Evolutionary conservation across 1,140 invertebrate genomes (phyloP).

Genomic region (Heliothis virescens): DNA sequence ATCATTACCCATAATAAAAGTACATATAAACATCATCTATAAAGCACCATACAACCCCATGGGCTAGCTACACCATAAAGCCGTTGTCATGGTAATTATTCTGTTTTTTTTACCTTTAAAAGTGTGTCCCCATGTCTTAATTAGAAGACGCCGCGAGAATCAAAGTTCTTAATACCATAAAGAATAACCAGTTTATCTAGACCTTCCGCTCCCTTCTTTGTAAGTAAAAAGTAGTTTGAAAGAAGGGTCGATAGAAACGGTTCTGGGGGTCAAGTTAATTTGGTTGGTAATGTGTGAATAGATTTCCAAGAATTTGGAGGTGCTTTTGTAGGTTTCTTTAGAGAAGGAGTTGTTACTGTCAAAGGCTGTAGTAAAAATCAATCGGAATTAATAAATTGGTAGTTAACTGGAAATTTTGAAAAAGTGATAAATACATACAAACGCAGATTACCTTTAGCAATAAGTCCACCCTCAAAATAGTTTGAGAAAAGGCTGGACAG

Average conservation of each 20-base stretch:
- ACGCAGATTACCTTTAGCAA: too few relatives aligned
- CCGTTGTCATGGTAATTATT: slow-evolving; percentile 46
- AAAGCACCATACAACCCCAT: slow-evolving; percentile 12
- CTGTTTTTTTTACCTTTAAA: background rate
- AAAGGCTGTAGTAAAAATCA: background rate
- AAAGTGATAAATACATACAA: too few relatives aligned
- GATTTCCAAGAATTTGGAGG: slow-evolving; percentile 32
- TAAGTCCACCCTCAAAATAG: too few relatives aligned
- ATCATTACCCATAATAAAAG: slow-evolving; percentile 29
- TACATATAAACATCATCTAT: slow-evolving; percentile 12
- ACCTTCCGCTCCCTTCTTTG: background rate
- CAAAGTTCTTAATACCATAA: background rate
- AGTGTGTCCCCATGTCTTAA: slow-evolving; percentile 35
- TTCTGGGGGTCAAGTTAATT: background rate
- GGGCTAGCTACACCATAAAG: slow-evolving; percentile 18
- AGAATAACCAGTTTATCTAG: background rate
- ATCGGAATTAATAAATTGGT: background rate
- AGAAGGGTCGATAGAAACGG: background rate
- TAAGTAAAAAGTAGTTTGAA: background rate
- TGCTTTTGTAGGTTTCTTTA: background rate
- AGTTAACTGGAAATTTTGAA: too few relatives aligned
- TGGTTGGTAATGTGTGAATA: background rate
- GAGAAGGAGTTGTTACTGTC: background rate
- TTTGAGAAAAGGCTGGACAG: too few relatives aligned
- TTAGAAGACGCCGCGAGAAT: slow-evolving; percentile 33